phyloP scores from a whole-genome alignment of 2,113 vertebrate genomes.

The Protobothrops mucrosquamatus region DNA sequence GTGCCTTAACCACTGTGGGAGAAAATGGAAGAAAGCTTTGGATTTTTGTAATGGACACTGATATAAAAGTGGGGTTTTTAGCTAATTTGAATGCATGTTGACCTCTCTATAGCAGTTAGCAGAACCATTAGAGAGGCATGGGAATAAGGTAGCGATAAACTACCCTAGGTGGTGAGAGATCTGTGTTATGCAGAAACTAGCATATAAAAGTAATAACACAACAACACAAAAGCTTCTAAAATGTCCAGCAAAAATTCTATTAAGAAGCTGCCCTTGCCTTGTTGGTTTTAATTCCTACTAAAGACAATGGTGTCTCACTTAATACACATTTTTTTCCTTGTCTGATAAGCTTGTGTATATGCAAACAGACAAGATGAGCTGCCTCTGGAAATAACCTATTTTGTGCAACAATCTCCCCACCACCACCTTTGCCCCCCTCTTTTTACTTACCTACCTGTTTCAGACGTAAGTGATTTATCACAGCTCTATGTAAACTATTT shows the following conservation, averaged over 20 bases:
- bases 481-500: neutral
- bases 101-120: neutral
- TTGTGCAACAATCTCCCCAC: neutral
- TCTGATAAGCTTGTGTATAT: too few species aligned
- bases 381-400: neutral
- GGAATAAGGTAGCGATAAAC: neutral
- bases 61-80: neutral
- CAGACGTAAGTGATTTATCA: neutral
- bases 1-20: too few species aligned
- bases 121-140: too few species aligned
- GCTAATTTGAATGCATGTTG: neutral
- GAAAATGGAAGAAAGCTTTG: too few species aligned
- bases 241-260: neutral
- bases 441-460: neutral
- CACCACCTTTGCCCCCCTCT: too few species aligned
- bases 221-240: neutral
- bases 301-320: too few species aligned
- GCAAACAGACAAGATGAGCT: neutral
- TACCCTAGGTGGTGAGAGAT: neutral
- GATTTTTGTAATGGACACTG: neutral
- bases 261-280: neutral
- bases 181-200: neutral
- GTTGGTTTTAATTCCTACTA: neutral
- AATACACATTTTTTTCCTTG: too few species aligned
- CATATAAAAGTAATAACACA: neutral